Base-by-base conservation (phyloP, 1,140 invertebrate genomes). In the Homarus americanus region DNA sequence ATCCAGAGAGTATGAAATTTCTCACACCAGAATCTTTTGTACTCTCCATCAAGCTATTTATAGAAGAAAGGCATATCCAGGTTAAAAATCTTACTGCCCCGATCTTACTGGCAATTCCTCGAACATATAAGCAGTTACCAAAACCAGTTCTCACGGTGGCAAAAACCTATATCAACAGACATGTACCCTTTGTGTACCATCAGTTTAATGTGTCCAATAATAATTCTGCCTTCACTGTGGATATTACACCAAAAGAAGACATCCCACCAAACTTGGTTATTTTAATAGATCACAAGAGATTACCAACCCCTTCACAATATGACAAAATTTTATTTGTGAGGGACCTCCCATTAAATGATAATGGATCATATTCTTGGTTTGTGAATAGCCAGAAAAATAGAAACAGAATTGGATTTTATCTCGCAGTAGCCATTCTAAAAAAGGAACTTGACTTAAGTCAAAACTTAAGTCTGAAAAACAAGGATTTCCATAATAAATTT, bases 341-440 rank as follows among this genome's bases (percentile, higher is more conserved):
- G 36, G 17, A 63, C 41, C 69, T 90, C 2, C 79, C 88, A 12
- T 4, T 7, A 24, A 49, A 72, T 49, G 73, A 80, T 36, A 73
- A 90, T 34, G 69, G 80, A 20, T 36, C 80, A 28, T 41, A 76
- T 36, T 24, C 44, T 28, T 90, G 41, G 17, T 84, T 90, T 36
- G 28, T 83, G 3, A 38, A 83, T 53, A 83, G 34, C 38, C 78
- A 32, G 28, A 38, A 90, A 58, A 90, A 83, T 38, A 44, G 36
- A 5, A 83, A 90, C 66, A 90, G 88, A 75, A 75, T 69, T 20
- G 88, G 88, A 20, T 49, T 90, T 36, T 76, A 49, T 49, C 28
- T 83, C 12, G 88, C 58, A 12, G 10, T 90, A 44, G 82, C 72
- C 0, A 20, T 66, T 9, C 36, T 84, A 40, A 58, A 73, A 72